Base-by-base conservation (phyloP, 2,888 invertebrate species). In the Apoderus coryli region DNA sequence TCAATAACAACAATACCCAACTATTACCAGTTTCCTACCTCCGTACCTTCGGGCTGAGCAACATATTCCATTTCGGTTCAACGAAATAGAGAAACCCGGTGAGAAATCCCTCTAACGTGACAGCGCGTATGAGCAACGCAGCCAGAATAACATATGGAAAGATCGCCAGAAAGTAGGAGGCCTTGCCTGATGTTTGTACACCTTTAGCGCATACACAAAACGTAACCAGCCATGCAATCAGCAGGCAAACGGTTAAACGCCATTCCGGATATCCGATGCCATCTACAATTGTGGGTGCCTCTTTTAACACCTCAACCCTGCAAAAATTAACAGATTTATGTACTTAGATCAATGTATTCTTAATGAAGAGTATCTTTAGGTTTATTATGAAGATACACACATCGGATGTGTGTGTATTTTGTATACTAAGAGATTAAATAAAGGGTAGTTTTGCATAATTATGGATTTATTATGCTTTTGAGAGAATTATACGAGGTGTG, bases 141-240 rank as follows among this genome's bases (percentile, higher is more conserved):
- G 81, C 57, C 52, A 88, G 67, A 29, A 86, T 72, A 5, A 79
- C 64, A 46, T 81, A 84, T 0, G 85, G 86, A 53, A 85, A 85
- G 3, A 88, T 56, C 0, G 89, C 88, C 10, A 88, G 72, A 54
- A 90, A 81, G 56, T 89, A 90, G 1, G 88, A 75, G 0, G 75
- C 78, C 54, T 81, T 82, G 26, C 82, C 82, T 1, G 80, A 75
- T 45, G 76, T 77, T 52, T 75, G 73, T 1, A 82, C 76, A 9
- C 81, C 81, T 37, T 67, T 70, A 11, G 75, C 64, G 28, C 80
- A 70, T 29, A 79, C 72, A 3, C 70, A 41, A 48, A 77, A 79
- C 24, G 79, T 70, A 2, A 72, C 50, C 3, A 69, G 27, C 81
- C 82, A 82, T 0, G 79, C 65, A 2, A 61, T 59, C 2, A 78